Evolutionary conservation across 2,888 invertebrate species (phyloP), one percentile per base, ranked within the genome.

Genomic region (Orchestes rusci): DNA sequence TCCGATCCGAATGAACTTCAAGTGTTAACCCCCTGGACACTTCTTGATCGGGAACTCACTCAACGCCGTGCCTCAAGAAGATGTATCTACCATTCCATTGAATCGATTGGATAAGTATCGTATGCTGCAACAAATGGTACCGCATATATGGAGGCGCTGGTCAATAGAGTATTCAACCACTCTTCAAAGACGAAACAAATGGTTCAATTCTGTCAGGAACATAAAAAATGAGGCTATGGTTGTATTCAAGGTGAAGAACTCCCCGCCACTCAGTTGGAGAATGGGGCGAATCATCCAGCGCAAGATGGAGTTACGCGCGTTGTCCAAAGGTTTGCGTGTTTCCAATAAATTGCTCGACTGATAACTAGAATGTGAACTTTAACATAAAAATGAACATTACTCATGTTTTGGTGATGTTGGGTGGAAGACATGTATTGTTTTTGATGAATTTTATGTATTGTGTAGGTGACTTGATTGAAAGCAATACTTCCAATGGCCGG

Each of bases 11-110:
- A n/a, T n/a, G n/a, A n/a, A n/a, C n/a, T n/a, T n/a, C n/a, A n/a
- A n/a, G n/a, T n/a, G n/a, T n/a, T n/a, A n/a, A n/a, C n/a, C n/a
- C 13, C 40, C 36, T 10, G 28, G 40, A 19, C 40, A 45, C 30
- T 45, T 45, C 28, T 16, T 44, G 2, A 33, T 44, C 28, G 33
- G 34, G 3, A 28, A 33, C 18, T 10, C 23, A 7, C 20, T 36
- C 37, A 30, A n/a, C n/a, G n/a, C n/a, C n/a, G n/a, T n/a, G n/a
- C n/a, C n/a, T n/a, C n/a, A n/a, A n/a, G n/a, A n/a, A 30, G 30
- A 30, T n/a, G 12, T 30, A 12, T 12, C 30, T n/a, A 30, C 30
- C 12, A 30, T 12, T 8, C 30, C 30, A 12, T 12, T 5, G 4
- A 30, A 30, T 12, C 30, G 12, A 12, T 30, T 30, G 30, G 12